Evolutionary conservation across 53 echinoderm and acorn worm genomes (phyloP).

Genomic region (Crossaster papposus): DNA sequence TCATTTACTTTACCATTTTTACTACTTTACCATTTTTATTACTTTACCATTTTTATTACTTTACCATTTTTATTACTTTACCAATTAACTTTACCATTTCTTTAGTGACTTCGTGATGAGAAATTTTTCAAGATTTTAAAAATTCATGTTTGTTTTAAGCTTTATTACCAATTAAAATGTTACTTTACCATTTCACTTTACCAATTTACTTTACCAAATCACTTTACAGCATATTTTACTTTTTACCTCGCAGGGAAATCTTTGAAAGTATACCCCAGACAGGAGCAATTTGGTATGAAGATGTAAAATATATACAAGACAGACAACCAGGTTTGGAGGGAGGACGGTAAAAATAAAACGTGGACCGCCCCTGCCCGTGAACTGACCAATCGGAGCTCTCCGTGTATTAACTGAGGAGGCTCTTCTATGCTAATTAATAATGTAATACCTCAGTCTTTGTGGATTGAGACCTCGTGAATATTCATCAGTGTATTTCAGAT

Average conservation of each 20-base stretch:
- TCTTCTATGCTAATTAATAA: constrained; percentile 19
- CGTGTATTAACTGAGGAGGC: background rate
- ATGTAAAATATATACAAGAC: background rate
- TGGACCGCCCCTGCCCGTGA: constrained; percentile 8
- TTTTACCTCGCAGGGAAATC: constrained; percentile 10
- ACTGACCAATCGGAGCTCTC: constrained; percentile 1
- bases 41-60: too few species aligned
- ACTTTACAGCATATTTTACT: background rate
- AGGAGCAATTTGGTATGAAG: background rate
- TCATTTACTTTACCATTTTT: background rate
- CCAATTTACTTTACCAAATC: too few species aligned
- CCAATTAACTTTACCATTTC: too few species aligned
- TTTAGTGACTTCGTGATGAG: too few species aligned
- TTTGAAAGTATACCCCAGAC: constrained; percentile 3
- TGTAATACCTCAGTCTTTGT: constrained; percentile 21
- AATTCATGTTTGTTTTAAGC: too few species aligned
- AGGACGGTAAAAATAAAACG: background rate
- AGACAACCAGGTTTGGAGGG: background rate
- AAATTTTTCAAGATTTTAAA: too few species aligned
- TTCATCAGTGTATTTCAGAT: constrained; percentile 57
- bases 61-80: background rate
- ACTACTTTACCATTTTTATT: too few species aligned
- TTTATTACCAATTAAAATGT: too few species aligned
- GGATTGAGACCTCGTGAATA: constrained; percentile 44
- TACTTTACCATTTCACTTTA: too few species aligned